Conservation (phyloP, 2,113 vertebrate species). For the Nothobranchius kuhntae region DNA sequence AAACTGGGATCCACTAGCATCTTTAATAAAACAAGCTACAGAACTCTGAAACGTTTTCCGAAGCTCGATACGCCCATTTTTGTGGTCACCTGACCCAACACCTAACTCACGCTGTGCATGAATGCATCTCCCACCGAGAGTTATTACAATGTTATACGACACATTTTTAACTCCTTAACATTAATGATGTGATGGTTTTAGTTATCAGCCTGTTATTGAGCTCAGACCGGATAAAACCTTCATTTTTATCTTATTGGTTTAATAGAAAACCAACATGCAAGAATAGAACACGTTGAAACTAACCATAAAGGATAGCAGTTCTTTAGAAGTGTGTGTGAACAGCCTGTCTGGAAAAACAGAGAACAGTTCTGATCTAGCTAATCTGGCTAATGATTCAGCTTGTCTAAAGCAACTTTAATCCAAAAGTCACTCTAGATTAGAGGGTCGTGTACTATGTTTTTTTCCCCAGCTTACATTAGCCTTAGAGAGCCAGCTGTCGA, state of each 20-base stretch:
- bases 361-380: no score
- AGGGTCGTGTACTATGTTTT: no score
- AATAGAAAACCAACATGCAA: not conserved
- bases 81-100: not conserved
- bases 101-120: not conserved
- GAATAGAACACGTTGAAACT: no score
- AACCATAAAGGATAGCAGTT: no score
- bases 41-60: not conserved
- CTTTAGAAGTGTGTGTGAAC: no score
- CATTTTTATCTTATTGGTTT: not conserved
- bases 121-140: not conserved
- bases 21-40: not conserved
- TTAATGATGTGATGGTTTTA: not conserved
- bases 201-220: not conserved
- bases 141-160: not conserved
- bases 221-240: not conserved
- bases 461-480: no score
- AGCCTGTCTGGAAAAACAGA: no score
- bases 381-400: no score
- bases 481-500: no score
- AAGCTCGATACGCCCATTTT: not conserved
- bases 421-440: no score
- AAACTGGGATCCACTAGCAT: not conserved
- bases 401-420: no score
- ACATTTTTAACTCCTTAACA: not conserved